These are phyloP conservation scores for Ferrisia virgata DNA, from an alignment of 2,888 invertebrate genomes.

Conservation along the genomic window DNA sequence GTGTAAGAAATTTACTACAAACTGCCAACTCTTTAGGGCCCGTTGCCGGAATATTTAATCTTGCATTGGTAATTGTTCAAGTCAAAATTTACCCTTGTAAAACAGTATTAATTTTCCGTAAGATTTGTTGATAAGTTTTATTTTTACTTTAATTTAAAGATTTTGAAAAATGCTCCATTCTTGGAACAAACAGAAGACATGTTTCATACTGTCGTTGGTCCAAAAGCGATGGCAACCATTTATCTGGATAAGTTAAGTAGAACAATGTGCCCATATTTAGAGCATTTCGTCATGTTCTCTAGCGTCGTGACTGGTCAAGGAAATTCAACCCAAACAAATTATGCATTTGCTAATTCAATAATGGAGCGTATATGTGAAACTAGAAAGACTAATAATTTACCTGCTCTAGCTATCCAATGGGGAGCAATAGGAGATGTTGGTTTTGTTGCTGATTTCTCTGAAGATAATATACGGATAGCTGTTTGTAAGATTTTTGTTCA, in stretches of 20 bases:
- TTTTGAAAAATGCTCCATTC: slow-evolving; percentile 70
- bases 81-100: too few relatives aligned
- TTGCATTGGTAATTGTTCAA: slow-evolving; percentile 67
- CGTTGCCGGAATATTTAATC: slow-evolving; percentile 82
- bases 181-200: slow-evolving; percentile 70
- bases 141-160: too few relatives aligned
- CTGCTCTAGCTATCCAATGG: slow-evolving; percentile 85
- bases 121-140: too few relatives aligned
- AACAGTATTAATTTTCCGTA: too few relatives aligned
- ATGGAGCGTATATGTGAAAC: slow-evolving; percentile 65
- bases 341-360: slow-evolving; percentile 81
- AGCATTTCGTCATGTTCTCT: slow-evolving; percentile 84
- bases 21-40: slow-evolving; percentile 64
- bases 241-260: slow-evolving; percentile 69
- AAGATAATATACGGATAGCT: slow-evolving; percentile 65
- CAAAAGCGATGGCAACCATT: slow-evolving; percentile 78
- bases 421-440: slow-evolving; percentile 87
- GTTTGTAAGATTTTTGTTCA: slow-evolving; percentile 53
- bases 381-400: slow-evolving; percentile 66
- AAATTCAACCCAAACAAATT: slow-evolving; percentile 86
- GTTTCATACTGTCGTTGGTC: slow-evolving; percentile 66
- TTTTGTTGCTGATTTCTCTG: slow-evolving; percentile 57
- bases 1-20: slow-evolving; percentile 66
- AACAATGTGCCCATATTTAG: slow-evolving; percentile 58
- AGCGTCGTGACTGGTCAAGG: slow-evolving; percentile 91